Evolutionary conservation across 2,888 invertebrate species (phyloP).

Genomic region (Malthinus flaveolus): DNA sequence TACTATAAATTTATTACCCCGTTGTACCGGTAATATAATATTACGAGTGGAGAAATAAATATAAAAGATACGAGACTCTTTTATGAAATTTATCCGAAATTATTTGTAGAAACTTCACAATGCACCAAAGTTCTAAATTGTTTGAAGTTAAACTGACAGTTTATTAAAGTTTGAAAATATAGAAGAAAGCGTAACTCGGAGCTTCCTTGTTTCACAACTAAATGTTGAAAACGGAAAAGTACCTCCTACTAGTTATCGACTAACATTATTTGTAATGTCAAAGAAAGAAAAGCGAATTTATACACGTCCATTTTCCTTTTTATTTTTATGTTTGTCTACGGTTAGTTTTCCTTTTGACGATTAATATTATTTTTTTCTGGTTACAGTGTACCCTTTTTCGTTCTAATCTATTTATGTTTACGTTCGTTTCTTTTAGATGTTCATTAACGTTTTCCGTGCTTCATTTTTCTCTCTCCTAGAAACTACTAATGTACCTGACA

Average conservation of each 20-base stretch:
- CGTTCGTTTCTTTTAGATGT: too few relatives aligned
- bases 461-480: too few relatives aligned
- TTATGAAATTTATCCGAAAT: conserved; percentile 16
- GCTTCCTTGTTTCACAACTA: not conserved
- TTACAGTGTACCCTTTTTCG: too few relatives aligned
- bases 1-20: conserved; percentile 17
- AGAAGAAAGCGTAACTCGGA: conserved; percentile 1
- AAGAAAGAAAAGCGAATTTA: too few relatives aligned
- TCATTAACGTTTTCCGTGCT: too few relatives aligned
- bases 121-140: conserved; percentile 5
- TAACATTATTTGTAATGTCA: not conserved
- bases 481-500: too few relatives aligned
- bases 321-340: too few relatives aligned
- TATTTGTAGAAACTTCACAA: conserved; percentile 11
- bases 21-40: conserved; percentile 1
- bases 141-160: conserved; percentile 8
- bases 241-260: too few relatives aligned
- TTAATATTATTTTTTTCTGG: too few relatives aligned
- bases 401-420: too few relatives aligned
- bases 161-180: conserved; percentile 14
- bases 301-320: too few relatives aligned
- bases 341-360: too few relatives aligned
- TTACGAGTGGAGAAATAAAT: conserved; percentile 6
- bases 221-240: not conserved
- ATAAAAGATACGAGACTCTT: conserved; percentile 12